Percentiles rank a stretch among this genome's conserved stretches.
Conservation (phyloP, 1,140 invertebrate genomes). For the Mamestra configurata region DNA sequence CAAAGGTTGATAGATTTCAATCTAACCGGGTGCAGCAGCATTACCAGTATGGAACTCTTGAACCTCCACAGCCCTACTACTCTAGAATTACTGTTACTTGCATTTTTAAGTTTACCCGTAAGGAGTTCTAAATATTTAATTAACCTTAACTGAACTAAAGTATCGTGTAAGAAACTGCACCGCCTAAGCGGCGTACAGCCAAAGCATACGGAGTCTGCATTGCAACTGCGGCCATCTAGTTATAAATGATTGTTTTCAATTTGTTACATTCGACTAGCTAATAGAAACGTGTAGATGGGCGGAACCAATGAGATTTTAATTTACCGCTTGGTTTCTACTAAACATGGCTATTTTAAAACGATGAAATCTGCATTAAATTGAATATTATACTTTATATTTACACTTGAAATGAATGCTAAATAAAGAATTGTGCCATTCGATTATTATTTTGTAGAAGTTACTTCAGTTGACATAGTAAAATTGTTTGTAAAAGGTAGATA, state of each 20-base stretch:
- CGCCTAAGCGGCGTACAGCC: background rate
- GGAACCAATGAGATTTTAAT: constrained; percentile 56
- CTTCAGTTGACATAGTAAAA: no score
- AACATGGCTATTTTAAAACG: constrained; percentile 5
- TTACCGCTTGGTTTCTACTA: constrained; percentile 31
- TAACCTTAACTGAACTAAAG: background rate
- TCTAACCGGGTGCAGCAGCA: no score
- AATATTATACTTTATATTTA: background rate
- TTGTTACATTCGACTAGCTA: constrained; percentile 38
- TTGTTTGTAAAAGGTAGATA: no score
- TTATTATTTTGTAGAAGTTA: background rate
- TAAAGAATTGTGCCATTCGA: background rate
- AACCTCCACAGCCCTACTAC: no score
- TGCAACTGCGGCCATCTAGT: background rate
- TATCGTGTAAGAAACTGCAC: background rate
- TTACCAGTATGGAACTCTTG: no score
- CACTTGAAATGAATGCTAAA: background rate
- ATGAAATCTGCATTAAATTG: constrained; percentile 14
- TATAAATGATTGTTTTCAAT: constrained; percentile 45
- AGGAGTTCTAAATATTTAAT: background rate
- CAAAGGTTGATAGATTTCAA: no score
- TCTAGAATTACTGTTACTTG: no score
- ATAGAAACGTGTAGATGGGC: constrained; percentile 50
- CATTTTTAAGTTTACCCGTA: no score
- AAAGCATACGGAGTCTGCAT: background rate